Evolutionary conservation across 2,113 vertebrate genomes (phyloP).

Genomic region (Probosciger aterrimus): DNA sequence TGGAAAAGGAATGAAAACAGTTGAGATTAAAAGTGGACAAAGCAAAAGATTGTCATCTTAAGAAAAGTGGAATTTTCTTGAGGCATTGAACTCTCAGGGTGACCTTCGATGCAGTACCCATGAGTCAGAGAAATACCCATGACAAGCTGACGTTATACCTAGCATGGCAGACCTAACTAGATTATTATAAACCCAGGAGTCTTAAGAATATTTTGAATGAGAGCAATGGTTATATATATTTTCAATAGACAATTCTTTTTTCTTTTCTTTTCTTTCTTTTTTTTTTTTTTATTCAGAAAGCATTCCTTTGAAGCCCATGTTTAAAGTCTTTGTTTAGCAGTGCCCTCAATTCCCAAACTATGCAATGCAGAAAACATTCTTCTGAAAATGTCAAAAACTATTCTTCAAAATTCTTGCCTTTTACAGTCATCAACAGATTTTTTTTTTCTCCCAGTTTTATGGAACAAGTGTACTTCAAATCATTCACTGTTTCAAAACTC

Average conservation of each 20-base stretch:
- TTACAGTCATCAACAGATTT: not conserved
- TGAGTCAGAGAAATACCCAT: not conserved
- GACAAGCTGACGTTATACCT: not conserved
- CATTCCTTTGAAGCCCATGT: not conserved
- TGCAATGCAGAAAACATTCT: not conserved
- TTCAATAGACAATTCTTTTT: not conserved
- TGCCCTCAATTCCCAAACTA: slow-evolving; percentile 2
- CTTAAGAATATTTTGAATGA: not conserved
- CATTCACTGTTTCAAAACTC: not conserved
- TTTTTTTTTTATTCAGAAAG: not conserved
- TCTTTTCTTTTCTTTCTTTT: too few relatives aligned
- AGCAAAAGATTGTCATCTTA: not conserved
- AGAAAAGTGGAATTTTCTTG: not conserved
- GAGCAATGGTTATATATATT: not conserved
- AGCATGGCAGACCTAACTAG: not conserved
- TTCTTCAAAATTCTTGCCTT: not conserved
- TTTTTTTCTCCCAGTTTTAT: not conserved
- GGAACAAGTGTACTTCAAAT: not conserved
- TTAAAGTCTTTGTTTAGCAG: not conserved
- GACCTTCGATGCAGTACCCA: not conserved
- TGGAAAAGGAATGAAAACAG: not conserved
- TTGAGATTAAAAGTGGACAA: not conserved
- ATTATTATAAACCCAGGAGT: not conserved
- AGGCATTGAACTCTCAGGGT: not conserved
- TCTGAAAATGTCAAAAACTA: not conserved